phyloP scores from a whole-genome alignment of 2,888 invertebrate species.

The Cepaea hortensis region DNA sequence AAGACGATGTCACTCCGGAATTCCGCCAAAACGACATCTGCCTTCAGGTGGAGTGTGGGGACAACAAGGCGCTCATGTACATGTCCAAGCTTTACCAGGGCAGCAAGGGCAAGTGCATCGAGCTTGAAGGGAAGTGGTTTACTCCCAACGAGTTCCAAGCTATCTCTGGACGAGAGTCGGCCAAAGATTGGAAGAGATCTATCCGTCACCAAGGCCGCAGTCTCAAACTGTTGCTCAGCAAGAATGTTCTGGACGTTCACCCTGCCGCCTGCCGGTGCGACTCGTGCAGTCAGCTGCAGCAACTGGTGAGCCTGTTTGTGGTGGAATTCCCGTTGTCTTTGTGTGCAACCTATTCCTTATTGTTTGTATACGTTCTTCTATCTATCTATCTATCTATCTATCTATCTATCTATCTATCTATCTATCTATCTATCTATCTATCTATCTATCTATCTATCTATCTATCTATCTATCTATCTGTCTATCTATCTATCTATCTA shows the following conservation, averaged over 20 bases:
- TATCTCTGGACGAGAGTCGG: constrained; percentile 78
- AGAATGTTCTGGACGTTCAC: constrained; percentile 76
- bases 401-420: constrained; percentile 5
- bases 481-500: too few relatives aligned
- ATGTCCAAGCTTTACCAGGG: constrained; percentile 76
- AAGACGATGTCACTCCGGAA: constrained; percentile 56
- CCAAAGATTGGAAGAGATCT: constrained; percentile 78
- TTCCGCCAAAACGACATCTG: constrained; percentile 65
- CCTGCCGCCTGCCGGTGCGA: constrained; percentile 76
- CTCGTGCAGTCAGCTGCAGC: constrained; percentile 60
- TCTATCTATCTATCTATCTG: too few relatives aligned
- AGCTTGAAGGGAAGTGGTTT: constrained; percentile 76
- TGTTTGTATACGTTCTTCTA: not conserved
- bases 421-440: too few relatives aligned
- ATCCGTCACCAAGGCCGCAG: constrained; percentile 78
- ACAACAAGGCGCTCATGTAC: constrained; percentile 74
- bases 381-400: not conserved
- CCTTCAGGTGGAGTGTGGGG: constrained; percentile 75
- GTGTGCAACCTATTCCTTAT: too few relatives aligned
- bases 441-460: too few relatives aligned
- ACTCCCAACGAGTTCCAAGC: constrained; percentile 79
- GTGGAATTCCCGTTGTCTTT: not conserved
- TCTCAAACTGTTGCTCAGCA: constrained; percentile 77
- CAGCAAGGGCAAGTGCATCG: constrained; percentile 78
- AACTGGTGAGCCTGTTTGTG: constrained; percentile 52